Evolutionary conservation across 2,888 invertebrate species (phyloP).

Genomic region (Lochmaea crataegi): DNA sequence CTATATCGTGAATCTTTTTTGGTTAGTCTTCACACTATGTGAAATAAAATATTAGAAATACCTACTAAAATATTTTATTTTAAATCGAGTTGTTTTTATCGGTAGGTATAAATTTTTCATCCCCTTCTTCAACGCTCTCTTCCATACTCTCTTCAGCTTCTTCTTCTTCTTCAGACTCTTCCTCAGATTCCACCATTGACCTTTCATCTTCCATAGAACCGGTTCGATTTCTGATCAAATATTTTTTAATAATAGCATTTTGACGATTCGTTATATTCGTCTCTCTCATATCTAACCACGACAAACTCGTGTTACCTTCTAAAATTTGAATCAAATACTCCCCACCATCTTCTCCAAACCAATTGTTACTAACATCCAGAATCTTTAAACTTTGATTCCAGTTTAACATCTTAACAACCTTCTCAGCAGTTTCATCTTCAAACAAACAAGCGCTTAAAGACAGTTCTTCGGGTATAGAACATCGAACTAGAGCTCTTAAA

Average conservation of each 20-base stretch:
- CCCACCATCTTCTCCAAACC: constrained; percentile 71
- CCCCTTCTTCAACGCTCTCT: background rate
- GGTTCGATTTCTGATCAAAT: constrained; percentile 65
- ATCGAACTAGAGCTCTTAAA: constrained; percentile 70
- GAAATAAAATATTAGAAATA: too few species aligned
- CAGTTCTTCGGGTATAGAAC: constrained; percentile 68
- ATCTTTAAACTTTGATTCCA: constrained; percentile 68
- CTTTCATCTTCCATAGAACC: constrained; percentile 43
- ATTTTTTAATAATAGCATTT: constrained; percentile 64
- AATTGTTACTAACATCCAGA: constrained; percentile 71
- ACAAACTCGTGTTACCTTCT: constrained; percentile 52
- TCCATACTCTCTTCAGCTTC: constrained; percentile 32
- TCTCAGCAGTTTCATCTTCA: constrained; percentile 67
- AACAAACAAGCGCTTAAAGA: constrained; percentile 70
- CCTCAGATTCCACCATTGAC: background rate
- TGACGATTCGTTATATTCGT: constrained; percentile 67
- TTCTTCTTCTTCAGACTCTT: constrained; percentile 19
- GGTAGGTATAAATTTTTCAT: background rate
- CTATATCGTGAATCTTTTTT: too few species aligned
- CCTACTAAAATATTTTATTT: too few species aligned
- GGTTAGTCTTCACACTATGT: too few species aligned
- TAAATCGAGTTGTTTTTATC: too few species aligned
- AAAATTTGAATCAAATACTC: constrained; percentile 52
- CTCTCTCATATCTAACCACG: constrained; percentile 59
- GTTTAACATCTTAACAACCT: constrained; percentile 68